Evolutionary conservation across 2,113 vertebrate species (phyloP), one percentile per base, ranked within the genome.

Genomic region (Prochilodus magdalenae): DNA sequence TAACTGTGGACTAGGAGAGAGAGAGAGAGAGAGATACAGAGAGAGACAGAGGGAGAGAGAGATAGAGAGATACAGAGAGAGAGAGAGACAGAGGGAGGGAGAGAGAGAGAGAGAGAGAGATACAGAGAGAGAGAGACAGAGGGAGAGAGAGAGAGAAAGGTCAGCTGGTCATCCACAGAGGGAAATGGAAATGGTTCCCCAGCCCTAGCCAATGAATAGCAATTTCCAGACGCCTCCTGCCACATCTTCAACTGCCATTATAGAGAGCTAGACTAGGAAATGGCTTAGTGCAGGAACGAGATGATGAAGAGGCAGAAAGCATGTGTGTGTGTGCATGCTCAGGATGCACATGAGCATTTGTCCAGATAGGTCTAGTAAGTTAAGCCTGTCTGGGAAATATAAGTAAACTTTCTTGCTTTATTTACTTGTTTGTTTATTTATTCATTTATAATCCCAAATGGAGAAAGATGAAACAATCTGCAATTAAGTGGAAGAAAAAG

Each of bases 221-320:
- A 88, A 88, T 90, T 91, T 91, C 85, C 81, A 59, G 57, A 77
- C 83, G 80, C 80, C 63, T 57, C 66, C 80, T 70, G 51, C 40
- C 79, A 87, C 82, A 87, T 88, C 81, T 89, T 89, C 83, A 83
- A 76, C 76, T 88, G 77, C 82, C 62, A 86, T 84, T 83, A 73
- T 55, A 57, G 30, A 66, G 63, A 67, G 30, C 62, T 70, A 63
- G 76, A 53, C 44, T 60, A 29, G 75, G 76, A 66, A 59, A 57
- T 79, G 30, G 72, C 71, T 67, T 79, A 27, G 49, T 63, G 30
- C 22, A 29, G 14, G 47, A 73, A 20, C 44, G 36, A 16, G 57
- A 36, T 10, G 44, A 11, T 0, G 3, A 55, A 73, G 22, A 63
- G 36, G 8, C 24, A 36, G 13, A 47, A 20, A 1, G 44, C 20